A percentile compares a stretch with the other conserved stretches of the same genome.
Evolutionary conservation across 2,888 invertebrate species (phyloP).

Genomic region (Idaea straminata): DNA sequence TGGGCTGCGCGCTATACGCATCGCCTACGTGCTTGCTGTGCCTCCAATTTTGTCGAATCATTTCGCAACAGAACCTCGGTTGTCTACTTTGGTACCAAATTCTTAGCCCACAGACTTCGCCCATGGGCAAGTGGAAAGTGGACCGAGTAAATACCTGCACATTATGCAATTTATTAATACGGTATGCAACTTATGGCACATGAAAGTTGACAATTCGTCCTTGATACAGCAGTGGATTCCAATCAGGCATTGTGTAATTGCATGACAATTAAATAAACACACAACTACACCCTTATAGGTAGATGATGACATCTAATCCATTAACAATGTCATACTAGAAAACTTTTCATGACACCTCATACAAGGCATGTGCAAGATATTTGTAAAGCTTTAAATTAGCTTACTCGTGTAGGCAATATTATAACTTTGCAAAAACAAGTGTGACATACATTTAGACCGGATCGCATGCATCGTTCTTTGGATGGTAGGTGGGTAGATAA

Average conservation of each 20-base stretch:
- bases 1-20: slow-evolving; percentile 48
- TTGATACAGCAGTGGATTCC: slow-evolving; percentile 42
- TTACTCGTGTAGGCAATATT: neutral
- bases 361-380: neutral
- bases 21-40: slow-evolving; percentile 54
- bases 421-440: slow-evolving; percentile 7
- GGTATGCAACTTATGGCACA: slow-evolving; percentile 60
- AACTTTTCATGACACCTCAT: no score
- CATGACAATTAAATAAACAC: neutral
- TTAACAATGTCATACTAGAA: no score
- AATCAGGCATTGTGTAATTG: slow-evolving; percentile 15
- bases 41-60: slow-evolving; percentile 46
- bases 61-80: slow-evolving; percentile 64
- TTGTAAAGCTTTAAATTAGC: neutral
- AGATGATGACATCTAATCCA: no score
- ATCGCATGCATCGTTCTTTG: slow-evolving; percentile 16
- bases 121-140: slow-evolving; percentile 76
- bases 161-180: slow-evolving; percentile 66
- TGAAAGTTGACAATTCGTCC: slow-evolving; percentile 57
- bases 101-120: slow-evolving; percentile 60
- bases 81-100: slow-evolving; percentile 59
- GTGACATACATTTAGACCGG: slow-evolving; percentile 25
- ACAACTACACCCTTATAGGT: neutral
- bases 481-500: slow-evolving; percentile 20
- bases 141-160: slow-evolving; percentile 50